A percentile compares a stretch with the other conserved stretches of the same genome.
Evolutionary conservation across 2,888 invertebrate genomes (phyloP).

Genomic region (Monochamus alternatus): DNA sequence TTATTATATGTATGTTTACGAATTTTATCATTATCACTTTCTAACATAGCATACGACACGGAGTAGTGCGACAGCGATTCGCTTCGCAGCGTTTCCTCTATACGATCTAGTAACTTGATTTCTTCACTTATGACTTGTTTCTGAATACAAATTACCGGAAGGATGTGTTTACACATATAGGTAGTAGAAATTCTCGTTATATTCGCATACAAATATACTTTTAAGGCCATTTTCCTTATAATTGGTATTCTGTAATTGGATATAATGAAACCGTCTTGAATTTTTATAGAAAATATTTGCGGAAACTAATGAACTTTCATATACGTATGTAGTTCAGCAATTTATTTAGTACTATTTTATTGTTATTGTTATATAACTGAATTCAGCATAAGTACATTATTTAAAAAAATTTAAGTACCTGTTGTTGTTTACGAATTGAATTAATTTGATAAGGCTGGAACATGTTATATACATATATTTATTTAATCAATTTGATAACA

Average conservation of each 20-base stretch:
- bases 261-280: not conserved
- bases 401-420: too few species aligned
- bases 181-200: slow-evolving; percentile 29
- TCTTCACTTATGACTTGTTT: slow-evolving; percentile 23
- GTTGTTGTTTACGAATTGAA: too few species aligned
- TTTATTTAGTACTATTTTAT: not conserved
- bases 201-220: slow-evolving; percentile 13
- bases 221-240: slow-evolving; percentile 3
- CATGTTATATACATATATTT: too few species aligned
- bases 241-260: slow-evolving; percentile 20
- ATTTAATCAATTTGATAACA: too few species aligned
- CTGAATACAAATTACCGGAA: slow-evolving; percentile 35
- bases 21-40: slow-evolving; percentile 33
- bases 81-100: slow-evolving; percentile 22
- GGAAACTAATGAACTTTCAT: not conserved
- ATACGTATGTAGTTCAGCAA: not conserved
- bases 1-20: slow-evolving; percentile 9
- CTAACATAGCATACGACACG: slow-evolving; percentile 20
- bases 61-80: slow-evolving; percentile 33
- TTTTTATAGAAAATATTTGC: slow-evolving; percentile 5
- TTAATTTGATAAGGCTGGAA: too few species aligned
- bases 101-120: slow-evolving; percentile 7
- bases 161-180: slow-evolving; percentile 7
- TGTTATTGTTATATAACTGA: not conserved
- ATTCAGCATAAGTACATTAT: too few species aligned